Evolutionary conservation across 2,888 invertebrate species (phyloP), one percentile per base, ranked within the genome.

Genomic region (Patella pellucida): DNA sequence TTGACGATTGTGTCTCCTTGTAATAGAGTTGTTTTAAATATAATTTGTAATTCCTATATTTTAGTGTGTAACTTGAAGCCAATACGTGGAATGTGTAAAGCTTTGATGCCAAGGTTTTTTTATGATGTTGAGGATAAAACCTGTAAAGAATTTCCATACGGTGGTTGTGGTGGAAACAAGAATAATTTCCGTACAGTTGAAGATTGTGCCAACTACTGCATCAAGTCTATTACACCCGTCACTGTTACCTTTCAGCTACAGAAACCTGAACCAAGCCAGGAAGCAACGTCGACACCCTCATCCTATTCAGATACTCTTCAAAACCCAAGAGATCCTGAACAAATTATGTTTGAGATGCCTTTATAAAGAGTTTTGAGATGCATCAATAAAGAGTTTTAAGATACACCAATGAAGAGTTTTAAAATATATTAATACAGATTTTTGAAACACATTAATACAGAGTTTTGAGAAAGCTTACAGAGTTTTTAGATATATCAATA

Each of bases 151-250:
- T 62, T 62, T 62, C 12, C 11, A 14, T 62, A 62, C 23, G 62
- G 62, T 62, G 62, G 62, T 62, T 62, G 62, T 23, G 23, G 19
- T 62, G 62, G 62, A 19, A 62, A 62, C 23, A 62, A 62, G 23
- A 62, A 62, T 62, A 62, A 62, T 62, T 62, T 62, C 23, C 19
- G 12, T 12, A 62, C 12, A 7, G 23, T 23, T 12, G 62, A 62
- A 62, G 62, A 62, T 23, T 62, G 62, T 62, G 14, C 12, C 3
- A 62, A 62, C 23, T 62, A 23, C 62, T 62, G 62, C 23, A 62
- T 62, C 19, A 62, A 62, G 62, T 62, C 62, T 9, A 23, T 62
- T 19, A 62, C 62, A 62, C 62, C 62, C 19, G 11, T 14, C 3
- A 23, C 62, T 11, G 23, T 62, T 14, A 62, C 12, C 1, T 62